phyloP scores from a whole-genome alignment of 2,113 vertebrate genomes.

The Micronycteris hirsuta region DNA sequence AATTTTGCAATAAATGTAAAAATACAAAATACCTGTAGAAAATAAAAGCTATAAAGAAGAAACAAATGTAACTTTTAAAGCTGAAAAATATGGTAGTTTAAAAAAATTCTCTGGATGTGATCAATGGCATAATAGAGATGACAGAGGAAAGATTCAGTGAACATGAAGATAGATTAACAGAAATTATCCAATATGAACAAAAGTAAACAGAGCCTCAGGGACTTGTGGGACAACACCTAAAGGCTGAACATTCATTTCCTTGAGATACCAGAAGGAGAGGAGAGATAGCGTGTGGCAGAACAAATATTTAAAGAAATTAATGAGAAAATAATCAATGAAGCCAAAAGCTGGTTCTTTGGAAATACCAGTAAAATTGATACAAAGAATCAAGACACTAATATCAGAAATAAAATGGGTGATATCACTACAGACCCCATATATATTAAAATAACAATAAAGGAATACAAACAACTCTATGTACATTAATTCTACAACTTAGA shows the following conservation, averaged over 20 bases:
- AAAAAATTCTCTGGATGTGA: not conserved
- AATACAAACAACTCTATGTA: not conserved
- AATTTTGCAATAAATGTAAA: conserved; percentile 8
- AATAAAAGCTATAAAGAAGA: not conserved
- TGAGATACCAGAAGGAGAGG: not conserved
- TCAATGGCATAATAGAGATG: not conserved
- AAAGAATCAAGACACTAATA: not conserved
- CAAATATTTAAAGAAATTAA: not conserved
- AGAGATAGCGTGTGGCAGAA: not conserved
- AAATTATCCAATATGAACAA: not conserved
- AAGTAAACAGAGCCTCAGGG: not conserved
- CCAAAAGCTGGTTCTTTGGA: not conserved
- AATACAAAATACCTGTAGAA: not conserved
- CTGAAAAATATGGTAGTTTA: not conserved
- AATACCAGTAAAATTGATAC: not conserved
- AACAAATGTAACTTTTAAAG: not conserved
- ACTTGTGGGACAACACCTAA: not conserved
- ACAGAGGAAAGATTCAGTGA: not conserved
- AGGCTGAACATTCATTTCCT: not conserved
- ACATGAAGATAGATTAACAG: not conserved
- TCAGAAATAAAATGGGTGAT: not conserved
- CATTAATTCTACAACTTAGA: not conserved
- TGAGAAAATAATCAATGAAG: not conserved
- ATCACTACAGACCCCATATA: not conserved
- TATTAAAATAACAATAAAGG: not conserved